Percentiles rank a stretch among this genome's conserved stretches.
These are phyloP conservation scores for Drosophila pandora DNA, from an alignment of 1,140 invertebrate genomes.

Conservation along the genomic window DNA sequence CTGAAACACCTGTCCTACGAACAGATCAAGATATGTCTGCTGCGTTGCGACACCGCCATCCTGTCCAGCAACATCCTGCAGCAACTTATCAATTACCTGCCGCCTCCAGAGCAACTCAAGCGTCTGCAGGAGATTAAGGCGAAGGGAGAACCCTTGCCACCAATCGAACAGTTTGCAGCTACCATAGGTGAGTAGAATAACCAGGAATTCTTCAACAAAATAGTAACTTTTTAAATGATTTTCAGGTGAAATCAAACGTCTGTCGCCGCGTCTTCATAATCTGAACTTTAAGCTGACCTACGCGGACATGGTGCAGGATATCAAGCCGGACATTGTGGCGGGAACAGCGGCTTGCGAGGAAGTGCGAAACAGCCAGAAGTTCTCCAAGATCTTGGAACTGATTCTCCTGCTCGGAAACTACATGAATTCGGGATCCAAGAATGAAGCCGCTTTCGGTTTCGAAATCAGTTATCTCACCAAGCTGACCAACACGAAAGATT, in stretches of 20 bases:
- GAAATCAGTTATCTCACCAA: conserved; percentile 98
- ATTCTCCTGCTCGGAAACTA: conserved; percentile 96
- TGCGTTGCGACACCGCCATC: conserved; percentile 93
- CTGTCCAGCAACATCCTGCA: conserved; percentile 92
- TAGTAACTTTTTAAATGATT: not conserved
- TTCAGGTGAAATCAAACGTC: conserved; percentile 90
- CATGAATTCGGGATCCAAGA: conserved; percentile 97
- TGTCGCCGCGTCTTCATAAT: conserved; percentile 94
- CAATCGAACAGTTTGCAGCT: conserved; percentile 97
- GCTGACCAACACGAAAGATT: conserved; percentile 96
- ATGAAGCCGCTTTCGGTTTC: conserved; percentile 97
- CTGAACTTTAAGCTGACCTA: conserved; percentile 92
- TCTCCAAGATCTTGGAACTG: conserved; percentile 94
- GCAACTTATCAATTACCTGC: conserved; percentile 94
- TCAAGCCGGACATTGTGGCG: conserved; percentile 97
- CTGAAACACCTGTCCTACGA: conserved; percentile 95
- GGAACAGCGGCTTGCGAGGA: conserved; percentile 98
- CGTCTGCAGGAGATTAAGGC: conserved; percentile 92
- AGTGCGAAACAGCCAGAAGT: conserved; percentile 94
- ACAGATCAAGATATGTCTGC: conserved; percentile 92
- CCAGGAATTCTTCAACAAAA: not conserved
- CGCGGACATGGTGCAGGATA: conserved; percentile 92
- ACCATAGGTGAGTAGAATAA: conserved; percentile 87
- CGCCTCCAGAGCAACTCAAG: conserved; percentile 94
- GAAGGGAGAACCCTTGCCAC: conserved; percentile 92